Evolutionary conservation across 2,888 invertebrate genomes (phyloP), one percentile per base, ranked within the genome.

Genomic region (Elaeidobius kamerunicus): DNA sequence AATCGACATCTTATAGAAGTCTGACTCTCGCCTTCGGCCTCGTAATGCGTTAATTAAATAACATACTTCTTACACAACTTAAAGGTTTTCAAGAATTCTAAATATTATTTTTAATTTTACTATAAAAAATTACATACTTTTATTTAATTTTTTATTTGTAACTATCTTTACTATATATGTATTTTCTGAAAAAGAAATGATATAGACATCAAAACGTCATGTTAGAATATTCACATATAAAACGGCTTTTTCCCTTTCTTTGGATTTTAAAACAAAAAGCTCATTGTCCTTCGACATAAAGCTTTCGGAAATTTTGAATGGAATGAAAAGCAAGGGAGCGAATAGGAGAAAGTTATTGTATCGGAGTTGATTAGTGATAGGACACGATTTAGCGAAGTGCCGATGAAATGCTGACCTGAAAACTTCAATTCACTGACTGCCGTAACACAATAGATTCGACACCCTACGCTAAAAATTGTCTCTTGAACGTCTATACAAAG

Each of bases 381-480:
- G 61, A 66, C 67, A 67, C 67, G 67, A 64, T 63, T 61, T 60
- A 57, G 56, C 60, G 58, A 62, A 61, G 63, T 58, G 62, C 58
- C 61, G 62, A 63, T 60, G 63, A 64, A 66, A 65, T 64, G 65
- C 66, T 67, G 66, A 66, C 63, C 64, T 56, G 61, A 63, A 61
- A 61, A 62, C 63, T 65, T 60, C 58, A 53, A 59, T 61, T 63
- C 61, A 60, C 58, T 45, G 55, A 55, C 56, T 51, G 51, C 56
- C 51, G 27, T 12, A 35, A 28, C 19, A 54, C 45, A 49, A 54
- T 54, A 28, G 49, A 40, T 15, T 28, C 34, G 54, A 49, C 49
- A 54, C 54, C 49, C 49, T 20, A 19, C 23, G 45, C 41, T 44
- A 39, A 45, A 49, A 54, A 54, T 54, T 49, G 54, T 49, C 49